Conservation (phyloP, 2,113 vertebrate species). For the Mirounga angustirostris region DNA sequence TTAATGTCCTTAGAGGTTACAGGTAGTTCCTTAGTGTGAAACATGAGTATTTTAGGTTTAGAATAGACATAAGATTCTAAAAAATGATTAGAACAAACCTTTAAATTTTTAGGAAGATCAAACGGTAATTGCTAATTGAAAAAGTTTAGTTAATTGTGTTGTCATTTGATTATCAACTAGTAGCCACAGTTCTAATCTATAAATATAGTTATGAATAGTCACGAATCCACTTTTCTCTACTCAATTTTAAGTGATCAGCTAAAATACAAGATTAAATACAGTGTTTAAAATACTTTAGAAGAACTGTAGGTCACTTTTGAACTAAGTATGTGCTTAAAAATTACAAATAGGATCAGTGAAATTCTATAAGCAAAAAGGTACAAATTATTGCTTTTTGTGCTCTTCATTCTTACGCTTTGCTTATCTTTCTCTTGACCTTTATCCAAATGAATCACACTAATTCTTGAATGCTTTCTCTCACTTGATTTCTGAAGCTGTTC, state of each 20-base stretch:
- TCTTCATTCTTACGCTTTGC: constrained; percentile 59
- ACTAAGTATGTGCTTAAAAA: not conserved
- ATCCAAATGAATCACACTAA: constrained; percentile 83
- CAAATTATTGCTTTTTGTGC: constrained; percentile 48
- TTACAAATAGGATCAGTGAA: constrained; percentile 37
- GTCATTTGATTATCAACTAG: not conserved
- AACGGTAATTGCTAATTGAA: not conserved
- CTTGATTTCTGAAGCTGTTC: constrained; percentile 80
- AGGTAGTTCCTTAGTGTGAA: not conserved
- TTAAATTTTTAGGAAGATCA: constrained; percentile 42
- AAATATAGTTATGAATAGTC: not conserved
- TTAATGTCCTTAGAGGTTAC: not conserved
- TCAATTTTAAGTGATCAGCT: constrained; percentile 38
- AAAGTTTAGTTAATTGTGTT: constrained; percentile 13
- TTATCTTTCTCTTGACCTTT: constrained; percentile 83
- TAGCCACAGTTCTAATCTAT: not conserved
- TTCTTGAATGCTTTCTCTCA: constrained; percentile 73
- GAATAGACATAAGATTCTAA: not conserved
- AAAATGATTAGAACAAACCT: not conserved
- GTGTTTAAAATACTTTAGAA: constrained; percentile 36
- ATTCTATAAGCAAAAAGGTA: constrained; percentile 48
- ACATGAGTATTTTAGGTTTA: not conserved
- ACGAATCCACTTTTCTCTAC: not conserved
- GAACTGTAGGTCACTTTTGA: not conserved
- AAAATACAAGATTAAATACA: constrained; percentile 8